Evolutionary conservation across 2,113 vertebrate genomes (phyloP).

Genomic region (Trogon melanurus): DNA sequence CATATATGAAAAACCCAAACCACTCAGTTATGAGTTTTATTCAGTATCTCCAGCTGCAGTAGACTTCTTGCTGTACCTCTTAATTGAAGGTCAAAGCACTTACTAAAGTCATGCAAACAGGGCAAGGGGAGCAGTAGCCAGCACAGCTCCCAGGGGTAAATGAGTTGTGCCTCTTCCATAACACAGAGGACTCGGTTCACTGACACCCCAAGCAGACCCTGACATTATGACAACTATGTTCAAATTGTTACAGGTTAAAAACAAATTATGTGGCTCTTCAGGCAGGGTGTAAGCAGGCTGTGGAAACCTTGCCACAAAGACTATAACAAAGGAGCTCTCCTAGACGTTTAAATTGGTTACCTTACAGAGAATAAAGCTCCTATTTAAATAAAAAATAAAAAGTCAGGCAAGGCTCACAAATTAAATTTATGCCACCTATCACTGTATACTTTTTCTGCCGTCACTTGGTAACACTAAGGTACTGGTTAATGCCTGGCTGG

Average conservation of each 20-base stretch:
- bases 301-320: background rate
- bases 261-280: background rate
- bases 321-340: background rate
- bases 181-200: background rate
- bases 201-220: background rate
- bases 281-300: background rate
- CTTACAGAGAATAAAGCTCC: background rate
- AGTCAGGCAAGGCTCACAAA: background rate
- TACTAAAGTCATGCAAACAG: background rate
- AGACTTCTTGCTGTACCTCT: background rate
- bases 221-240: background rate
- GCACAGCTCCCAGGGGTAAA: background rate
- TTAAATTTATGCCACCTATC: background rate
- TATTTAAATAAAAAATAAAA: background rate
- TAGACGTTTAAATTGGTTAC: background rate
- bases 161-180: background rate
- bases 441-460: background rate
- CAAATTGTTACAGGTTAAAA: background rate
- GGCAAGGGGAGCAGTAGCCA: background rate
- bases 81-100: background rate
- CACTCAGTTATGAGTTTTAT: background rate
- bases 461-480: background rate
- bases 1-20: background rate
- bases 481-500: background rate
- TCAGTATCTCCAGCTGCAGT: background rate